phyloP scores from a whole-genome alignment of 2,113 vertebrate species.

The Tichodroma muraria region DNA sequence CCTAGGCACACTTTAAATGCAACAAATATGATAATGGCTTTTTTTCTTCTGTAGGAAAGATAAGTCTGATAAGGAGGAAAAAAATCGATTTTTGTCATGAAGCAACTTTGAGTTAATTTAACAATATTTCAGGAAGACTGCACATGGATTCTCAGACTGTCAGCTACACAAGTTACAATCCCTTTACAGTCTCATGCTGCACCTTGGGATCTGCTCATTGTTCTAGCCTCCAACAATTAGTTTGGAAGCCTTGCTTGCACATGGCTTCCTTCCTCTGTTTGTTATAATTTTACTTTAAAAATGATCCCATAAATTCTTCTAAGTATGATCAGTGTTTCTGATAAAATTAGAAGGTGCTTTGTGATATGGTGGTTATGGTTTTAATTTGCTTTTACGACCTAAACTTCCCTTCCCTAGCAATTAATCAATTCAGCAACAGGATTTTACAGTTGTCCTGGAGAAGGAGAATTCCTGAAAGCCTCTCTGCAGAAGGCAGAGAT shows the following conservation, averaged over 20 bases:
- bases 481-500: background rate
- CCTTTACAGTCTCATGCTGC: background rate
- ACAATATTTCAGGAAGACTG: slow-evolving; percentile 11
- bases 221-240: background rate
- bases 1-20: background rate
- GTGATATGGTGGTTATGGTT: background rate
- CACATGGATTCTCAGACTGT: background rate
- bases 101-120: background rate
- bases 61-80: background rate
- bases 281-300: background rate
- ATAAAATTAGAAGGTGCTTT: background rate
- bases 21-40: background rate
- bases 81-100: background rate
- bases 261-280: background rate
- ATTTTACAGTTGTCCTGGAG: background rate
- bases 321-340: background rate
- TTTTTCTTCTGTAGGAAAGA: background rate
- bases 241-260: background rate
- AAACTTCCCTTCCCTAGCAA: background rate
- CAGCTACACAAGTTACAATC: background rate
- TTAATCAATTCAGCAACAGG: background rate
- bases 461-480: background rate
- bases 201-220: background rate
- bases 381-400: background rate
- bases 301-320: background rate